A percentile compares a stretch with the other conserved stretches of the same genome.
phyloP scores from a whole-genome alignment of 1,140 invertebrate genomes.

The Copidosoma floridanum region DNA sequence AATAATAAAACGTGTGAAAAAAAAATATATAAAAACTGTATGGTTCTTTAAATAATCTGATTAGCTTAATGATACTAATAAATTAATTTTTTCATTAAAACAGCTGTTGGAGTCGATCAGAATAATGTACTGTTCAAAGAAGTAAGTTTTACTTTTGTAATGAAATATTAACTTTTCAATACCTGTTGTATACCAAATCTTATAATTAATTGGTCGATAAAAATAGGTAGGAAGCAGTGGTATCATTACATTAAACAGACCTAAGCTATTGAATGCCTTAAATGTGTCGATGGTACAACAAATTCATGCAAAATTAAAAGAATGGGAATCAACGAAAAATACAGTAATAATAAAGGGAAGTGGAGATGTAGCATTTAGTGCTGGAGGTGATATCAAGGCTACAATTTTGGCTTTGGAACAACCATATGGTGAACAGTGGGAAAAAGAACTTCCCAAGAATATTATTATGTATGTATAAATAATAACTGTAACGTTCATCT shows the following conservation, averaged over 20 bases:
- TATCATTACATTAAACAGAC: slow-evolving; percentile 88
- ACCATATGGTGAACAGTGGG: slow-evolving; percentile 58
- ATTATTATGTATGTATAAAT: no score
- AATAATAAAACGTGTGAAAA: no score
- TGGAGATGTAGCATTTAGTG: slow-evolving; percentile 96
- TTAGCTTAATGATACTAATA: no score
- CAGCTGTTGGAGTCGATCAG: no score
- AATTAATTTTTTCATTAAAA: no score
- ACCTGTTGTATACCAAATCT: no score
- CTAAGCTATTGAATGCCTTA: slow-evolving; percentile 91
- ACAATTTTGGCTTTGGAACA: slow-evolving; percentile 70
- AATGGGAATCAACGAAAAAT: slow-evolving; percentile 82
- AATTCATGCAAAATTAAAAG: slow-evolving; percentile 77
- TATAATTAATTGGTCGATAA: no score
- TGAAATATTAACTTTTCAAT: no score
- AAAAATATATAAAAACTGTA: no score
- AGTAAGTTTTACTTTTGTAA: slow-evolving; percentile 28
- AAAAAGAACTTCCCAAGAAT: slow-evolving; percentile 81
- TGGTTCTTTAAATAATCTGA: no score
- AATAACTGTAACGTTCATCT: no score
- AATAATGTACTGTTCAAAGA: slow-evolving; percentile 38
- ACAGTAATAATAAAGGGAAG: slow-evolving; percentile 89
- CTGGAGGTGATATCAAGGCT: slow-evolving; percentile 92
- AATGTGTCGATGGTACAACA: slow-evolving; percentile 87
- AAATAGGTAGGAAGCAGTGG: slow-evolving; percentile 61